Evolutionary conservation across 2,113 vertebrate species (phyloP).

Genomic region (Nyctibius bracteatus): DNA sequence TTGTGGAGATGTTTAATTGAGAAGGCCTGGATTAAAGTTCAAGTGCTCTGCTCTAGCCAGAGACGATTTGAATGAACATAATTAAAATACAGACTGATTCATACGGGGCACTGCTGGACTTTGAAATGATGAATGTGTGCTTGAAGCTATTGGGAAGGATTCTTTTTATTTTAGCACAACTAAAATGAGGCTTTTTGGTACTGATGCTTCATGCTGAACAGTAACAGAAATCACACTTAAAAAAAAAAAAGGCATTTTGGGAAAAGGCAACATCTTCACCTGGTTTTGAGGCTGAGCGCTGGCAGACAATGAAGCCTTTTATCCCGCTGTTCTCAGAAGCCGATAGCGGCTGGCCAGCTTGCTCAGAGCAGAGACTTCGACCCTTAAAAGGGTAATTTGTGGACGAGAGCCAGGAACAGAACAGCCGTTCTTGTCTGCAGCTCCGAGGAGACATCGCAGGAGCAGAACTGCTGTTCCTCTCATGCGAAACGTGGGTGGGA

Average conservation of each 20-base stretch:
- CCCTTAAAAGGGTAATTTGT: background rate
- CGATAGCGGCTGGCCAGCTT: background rate
- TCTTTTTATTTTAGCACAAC: background rate
- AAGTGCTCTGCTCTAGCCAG: background rate
- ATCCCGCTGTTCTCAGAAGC: background rate
- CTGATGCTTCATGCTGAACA: accelerated
- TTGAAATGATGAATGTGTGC: background rate
- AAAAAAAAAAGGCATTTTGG: background rate
- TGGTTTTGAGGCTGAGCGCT: background rate
- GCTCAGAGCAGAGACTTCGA: background rate
- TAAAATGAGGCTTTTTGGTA: background rate
- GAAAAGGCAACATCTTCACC: background rate
- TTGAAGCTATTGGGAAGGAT: background rate
- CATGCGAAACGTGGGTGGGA: background rate
- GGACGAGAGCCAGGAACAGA: background rate
- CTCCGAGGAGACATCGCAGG: background rate
- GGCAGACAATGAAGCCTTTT: background rate
- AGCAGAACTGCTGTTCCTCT: background rate
- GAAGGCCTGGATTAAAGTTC: background rate
- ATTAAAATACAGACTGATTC: background rate
- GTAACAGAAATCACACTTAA: background rate
- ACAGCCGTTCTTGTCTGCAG: background rate
- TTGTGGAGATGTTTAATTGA: background rate
- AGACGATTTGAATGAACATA: background rate
- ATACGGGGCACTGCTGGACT: background rate